Evolutionary conservation across 2,113 vertebrate species (phyloP).

Genomic region (Uropsilus gracilis): DNA sequence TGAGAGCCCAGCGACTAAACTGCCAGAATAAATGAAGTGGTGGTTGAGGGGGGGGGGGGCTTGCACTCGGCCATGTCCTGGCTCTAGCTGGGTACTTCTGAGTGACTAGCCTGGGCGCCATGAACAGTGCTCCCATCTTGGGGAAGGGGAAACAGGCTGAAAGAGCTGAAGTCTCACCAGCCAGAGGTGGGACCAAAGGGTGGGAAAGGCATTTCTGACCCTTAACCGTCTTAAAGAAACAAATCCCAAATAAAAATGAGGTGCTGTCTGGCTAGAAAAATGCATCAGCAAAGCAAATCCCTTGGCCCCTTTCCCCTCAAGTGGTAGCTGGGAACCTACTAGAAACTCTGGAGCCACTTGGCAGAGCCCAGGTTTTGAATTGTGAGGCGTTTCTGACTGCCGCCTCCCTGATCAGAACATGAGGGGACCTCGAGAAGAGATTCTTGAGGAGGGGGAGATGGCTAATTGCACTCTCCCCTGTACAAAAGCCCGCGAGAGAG

Average conservation of each 20-base stretch:
- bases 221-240: not conserved
- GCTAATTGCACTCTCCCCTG: slow-evolving; percentile 15
- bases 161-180: not conserved
- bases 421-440: slow-evolving; percentile 38
- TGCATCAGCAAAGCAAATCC: not conserved
- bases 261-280: not conserved
- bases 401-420: slow-evolving; percentile 8
- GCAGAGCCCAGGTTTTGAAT: slow-evolving; percentile 31
- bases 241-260: slow-evolving; percentile 26
- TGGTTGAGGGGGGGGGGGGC: not conserved
- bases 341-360: slow-evolving; percentile 27
- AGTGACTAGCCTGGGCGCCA: not conserved
- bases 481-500: slow-evolving; percentile 49
- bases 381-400: not conserved
- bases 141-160: slow-evolving; percentile 20
- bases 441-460: not conserved
- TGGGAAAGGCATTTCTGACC: not conserved
- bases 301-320: slow-evolving; percentile 10
- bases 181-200: not conserved
- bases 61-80: too few species aligned
- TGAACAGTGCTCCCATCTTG: not conserved
- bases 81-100: too few species aligned
- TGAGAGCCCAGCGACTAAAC: slow-evolving; percentile 29
- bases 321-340: not conserved
- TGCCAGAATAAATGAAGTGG: slow-evolving; percentile 22